phyloP scores from a whole-genome alignment of 1,140 invertebrate genomes.

The Reticulitermes speratus region DNA sequence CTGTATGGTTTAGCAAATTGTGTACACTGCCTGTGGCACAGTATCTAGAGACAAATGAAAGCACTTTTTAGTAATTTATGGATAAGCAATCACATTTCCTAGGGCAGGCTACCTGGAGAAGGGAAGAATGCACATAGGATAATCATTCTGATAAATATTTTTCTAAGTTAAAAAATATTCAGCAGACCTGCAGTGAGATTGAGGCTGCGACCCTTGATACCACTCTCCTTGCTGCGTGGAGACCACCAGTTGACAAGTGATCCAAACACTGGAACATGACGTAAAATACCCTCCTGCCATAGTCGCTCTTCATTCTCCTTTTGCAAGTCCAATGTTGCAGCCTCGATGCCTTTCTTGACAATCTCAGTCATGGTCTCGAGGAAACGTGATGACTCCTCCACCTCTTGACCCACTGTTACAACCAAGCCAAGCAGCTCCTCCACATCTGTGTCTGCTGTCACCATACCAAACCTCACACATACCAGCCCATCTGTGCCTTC shows the following conservation, averaged over 20 bases:
- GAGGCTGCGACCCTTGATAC: conserved; percentile 82
- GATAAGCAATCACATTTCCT: too few relatives aligned
- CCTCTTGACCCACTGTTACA: conserved; percentile 79
- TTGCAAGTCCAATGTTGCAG: conserved; percentile 86
- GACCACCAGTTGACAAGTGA: conserved; percentile 88
- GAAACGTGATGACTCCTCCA: conserved; percentile 90
- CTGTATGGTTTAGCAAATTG: too few relatives aligned
- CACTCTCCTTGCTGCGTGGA: conserved; percentile 67
- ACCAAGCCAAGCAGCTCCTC: conserved; percentile 87
- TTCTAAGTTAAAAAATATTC: not conserved
- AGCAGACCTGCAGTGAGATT: conserved; percentile 71
- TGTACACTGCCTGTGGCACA: too few relatives aligned
- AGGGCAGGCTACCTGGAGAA: too few relatives aligned
- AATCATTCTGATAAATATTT: too few relatives aligned
- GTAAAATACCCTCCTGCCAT: conserved; percentile 90
- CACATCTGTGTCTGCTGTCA: conserved; percentile 91
- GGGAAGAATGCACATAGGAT: too few relatives aligned
- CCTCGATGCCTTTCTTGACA: conserved; percentile 90
- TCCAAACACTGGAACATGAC: conserved; percentile 89
- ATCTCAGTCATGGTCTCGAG: conserved; percentile 94
- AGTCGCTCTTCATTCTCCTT: conserved; percentile 85
- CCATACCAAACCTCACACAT: conserved; percentile 95
- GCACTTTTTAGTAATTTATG: too few relatives aligned
- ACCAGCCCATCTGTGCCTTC: conserved; percentile 81
- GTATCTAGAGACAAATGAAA: too few relatives aligned